phyloP scores from a whole-genome alignment of 2,113 vertebrate species.

The Pollimyrus isidori region DNA sequence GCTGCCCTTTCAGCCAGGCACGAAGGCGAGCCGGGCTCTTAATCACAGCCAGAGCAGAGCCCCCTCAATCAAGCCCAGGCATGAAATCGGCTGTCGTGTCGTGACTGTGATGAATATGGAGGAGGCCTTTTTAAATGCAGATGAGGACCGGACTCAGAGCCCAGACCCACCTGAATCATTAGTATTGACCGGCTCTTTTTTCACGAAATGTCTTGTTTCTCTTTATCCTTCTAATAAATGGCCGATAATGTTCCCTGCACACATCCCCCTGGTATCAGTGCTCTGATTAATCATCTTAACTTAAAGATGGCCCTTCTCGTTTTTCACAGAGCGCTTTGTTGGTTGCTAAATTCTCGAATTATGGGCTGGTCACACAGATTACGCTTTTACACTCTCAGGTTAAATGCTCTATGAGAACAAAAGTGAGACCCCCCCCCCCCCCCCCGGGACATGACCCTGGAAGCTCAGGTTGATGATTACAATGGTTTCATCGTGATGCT shows the following conservation, averaged over 20 bases:
- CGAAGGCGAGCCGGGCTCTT: not conserved
- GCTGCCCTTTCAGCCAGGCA: not conserved
- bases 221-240: conserved; percentile 10
- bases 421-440: not conserved
- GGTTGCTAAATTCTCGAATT: not conserved
- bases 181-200: not conserved
- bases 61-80: conserved; percentile 13
- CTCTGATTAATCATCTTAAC: not conserved
- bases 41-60: not conserved
- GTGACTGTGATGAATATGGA: conserved; percentile 9
- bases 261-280: conserved; percentile 4
- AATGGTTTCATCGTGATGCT: no score
- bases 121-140: not conserved
- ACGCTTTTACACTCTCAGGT: not conserved
- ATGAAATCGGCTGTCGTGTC: not conserved
- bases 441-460: not conserved
- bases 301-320: not conserved
- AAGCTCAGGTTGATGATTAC: not conserved
- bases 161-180: not conserved
- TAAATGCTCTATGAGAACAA: not conserved
- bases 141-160: not conserved
- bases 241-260: conserved; percentile 4
- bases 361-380: not conserved
- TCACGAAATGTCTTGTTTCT: conserved; percentile 5
- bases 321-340: not conserved